Conservation (phyloP, 2,113 vertebrate species). For the Festucalex cinctus region DNA sequence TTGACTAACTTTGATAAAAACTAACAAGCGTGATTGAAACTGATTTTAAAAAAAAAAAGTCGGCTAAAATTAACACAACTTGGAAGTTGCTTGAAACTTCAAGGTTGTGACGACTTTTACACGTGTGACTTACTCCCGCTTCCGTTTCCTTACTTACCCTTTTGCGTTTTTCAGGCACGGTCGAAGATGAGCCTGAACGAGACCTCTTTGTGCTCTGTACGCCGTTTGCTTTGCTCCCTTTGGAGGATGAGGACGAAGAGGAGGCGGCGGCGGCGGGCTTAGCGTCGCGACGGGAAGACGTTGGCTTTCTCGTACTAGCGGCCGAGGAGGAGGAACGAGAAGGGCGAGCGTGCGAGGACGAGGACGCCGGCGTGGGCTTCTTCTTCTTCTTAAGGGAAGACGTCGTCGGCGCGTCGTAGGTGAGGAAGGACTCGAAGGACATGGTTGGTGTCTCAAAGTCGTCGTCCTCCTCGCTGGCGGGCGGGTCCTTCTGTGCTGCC, state of each 20-base stretch:
- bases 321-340: slow-evolving; percentile 47
- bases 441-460: slow-evolving; percentile 86
- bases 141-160: slow-evolving; percentile 44
- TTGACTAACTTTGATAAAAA: too few relatives aligned
- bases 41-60: too few relatives aligned
- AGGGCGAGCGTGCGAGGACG: slow-evolving; percentile 46
- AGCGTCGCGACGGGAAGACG: slow-evolving; percentile 40
- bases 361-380: slow-evolving; percentile 50
- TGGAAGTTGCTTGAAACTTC: too few relatives aligned
- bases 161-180: slow-evolving; percentile 60
- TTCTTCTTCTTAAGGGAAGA: slow-evolving; percentile 89
- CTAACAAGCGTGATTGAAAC: too few relatives aligned
- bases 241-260: slow-evolving; percentile 53
- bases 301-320: not conserved
- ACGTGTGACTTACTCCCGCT: too few relatives aligned
- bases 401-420: slow-evolving; percentile 87
- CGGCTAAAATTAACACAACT: too few relatives aligned
- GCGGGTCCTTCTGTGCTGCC: slow-evolving; percentile 47
- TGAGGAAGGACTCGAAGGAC: slow-evolving; percentile 98
- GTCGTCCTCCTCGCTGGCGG: slow-evolving; percentile 57
- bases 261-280: slow-evolving; percentile 16
- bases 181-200: slow-evolving; percentile 42
- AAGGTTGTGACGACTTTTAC: too few relatives aligned
- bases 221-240: slow-evolving; percentile 64
- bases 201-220: slow-evolving; percentile 57